Conservation (phyloP, 2,113 vertebrate genomes). For the Leucosticte australis region DNA sequence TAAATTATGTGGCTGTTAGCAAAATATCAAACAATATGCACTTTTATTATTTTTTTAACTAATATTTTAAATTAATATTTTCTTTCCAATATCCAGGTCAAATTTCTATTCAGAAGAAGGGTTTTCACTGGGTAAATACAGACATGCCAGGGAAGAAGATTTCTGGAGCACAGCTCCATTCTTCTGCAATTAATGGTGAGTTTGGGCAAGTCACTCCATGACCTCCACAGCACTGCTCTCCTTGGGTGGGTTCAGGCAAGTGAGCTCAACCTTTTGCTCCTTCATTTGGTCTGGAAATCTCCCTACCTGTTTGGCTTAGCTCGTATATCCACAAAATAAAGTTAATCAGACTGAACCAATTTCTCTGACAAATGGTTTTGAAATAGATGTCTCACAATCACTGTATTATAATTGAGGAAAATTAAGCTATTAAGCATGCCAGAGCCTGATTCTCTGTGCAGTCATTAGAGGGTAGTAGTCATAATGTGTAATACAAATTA, state of each 20-base stretch:
- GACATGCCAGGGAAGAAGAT: conserved; percentile 32
- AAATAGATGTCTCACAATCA: background rate
- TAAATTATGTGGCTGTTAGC: background rate
- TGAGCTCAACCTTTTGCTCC: background rate
- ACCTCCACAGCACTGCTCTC: background rate
- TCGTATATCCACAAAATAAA: background rate
- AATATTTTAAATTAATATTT: background rate
- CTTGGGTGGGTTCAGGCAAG: background rate
- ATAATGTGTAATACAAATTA: background rate
- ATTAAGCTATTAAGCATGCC: background rate
- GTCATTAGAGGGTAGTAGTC: background rate
- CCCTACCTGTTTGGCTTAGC: background rate
- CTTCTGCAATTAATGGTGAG: conserved; percentile 62
- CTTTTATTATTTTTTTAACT: background rate
- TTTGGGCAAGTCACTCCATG: background rate
- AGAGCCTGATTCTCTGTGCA: background rate
- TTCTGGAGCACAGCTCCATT: background rate
- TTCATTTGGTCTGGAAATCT: background rate
- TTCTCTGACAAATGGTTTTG: conserved; percentile 9
- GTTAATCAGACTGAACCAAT: background rate
- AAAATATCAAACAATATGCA: background rate
- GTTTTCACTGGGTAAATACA: conserved; percentile 19
- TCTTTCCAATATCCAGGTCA: conserved; percentile 54
- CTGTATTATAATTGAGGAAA: background rate
- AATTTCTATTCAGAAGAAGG: conserved; percentile 22